A percentile compares a stretch with the other conserved stretches of the same genome.
Conservation (phyloP, 2,888 invertebrate genomes). For the Cephalotes varians region DNA sequence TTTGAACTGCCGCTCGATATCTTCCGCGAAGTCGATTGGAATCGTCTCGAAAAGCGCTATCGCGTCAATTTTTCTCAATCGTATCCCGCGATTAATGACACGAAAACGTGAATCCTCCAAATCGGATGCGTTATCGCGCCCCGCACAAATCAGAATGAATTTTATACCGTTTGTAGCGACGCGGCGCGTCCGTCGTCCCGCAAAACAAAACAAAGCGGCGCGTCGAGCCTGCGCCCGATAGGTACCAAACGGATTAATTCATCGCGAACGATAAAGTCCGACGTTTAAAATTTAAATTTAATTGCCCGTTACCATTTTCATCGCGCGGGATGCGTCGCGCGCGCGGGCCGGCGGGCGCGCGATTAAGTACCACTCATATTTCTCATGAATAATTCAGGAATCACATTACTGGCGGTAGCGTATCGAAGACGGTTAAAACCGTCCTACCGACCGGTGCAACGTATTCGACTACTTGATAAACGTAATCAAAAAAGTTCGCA, state of each 20-base stretch:
- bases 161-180: slow-evolving; percentile 21
- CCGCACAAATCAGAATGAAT: slow-evolving; percentile 22
- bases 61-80: not conserved
- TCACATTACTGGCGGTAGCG: slow-evolving; percentile 46
- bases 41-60: not conserved
- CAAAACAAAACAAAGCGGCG: slow-evolving; percentile 38
- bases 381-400: slow-evolving; percentile 71
- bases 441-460: slow-evolving; percentile 21
- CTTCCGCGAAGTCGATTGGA: not conserved
- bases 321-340: slow-evolving; percentile 45
- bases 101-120: not conserved
- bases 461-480: slow-evolving; percentile 50
- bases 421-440: slow-evolving; percentile 54
- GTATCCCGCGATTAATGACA: slow-evolving; percentile 16
- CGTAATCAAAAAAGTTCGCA: slow-evolving; percentile 20
- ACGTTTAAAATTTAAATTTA: slow-evolving; percentile 68
- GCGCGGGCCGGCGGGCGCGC: slow-evolving; percentile 29
- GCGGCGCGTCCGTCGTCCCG: not conserved
- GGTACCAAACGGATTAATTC: slow-evolving; percentile 53
- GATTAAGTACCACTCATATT: slow-evolving; percentile 71
- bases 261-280: slow-evolving; percentile 35
- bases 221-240: slow-evolving; percentile 6
- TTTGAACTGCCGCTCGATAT: slow-evolving; percentile 56
- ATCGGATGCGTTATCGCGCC: slow-evolving; percentile 12
- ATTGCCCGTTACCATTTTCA: slow-evolving; percentile 62